Conservation (phyloP, 1,140 invertebrate species). For the Mycetomoellerius zeteki region DNA sequence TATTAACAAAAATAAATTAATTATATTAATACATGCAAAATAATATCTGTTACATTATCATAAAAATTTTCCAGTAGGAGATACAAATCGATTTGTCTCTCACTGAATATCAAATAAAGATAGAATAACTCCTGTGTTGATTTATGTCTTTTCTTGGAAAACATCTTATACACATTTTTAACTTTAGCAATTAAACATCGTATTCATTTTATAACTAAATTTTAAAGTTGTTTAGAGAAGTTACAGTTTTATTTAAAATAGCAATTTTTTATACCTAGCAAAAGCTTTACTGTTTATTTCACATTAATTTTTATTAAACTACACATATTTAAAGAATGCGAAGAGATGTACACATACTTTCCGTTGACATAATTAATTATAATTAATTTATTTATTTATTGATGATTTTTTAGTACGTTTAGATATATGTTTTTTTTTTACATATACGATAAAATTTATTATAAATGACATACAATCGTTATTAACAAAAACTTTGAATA, state of each 20-base stretch:
- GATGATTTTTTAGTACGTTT: too few species aligned
- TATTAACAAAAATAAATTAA: conserved; percentile 14
- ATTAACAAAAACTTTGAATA: too few species aligned
- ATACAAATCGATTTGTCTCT: too few species aligned
- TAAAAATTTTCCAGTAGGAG: background rate
- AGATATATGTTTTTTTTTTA: too few species aligned
- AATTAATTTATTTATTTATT: too few species aligned
- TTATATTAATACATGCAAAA: background rate
- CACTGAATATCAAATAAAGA: too few species aligned
- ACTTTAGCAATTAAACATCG: background rate
- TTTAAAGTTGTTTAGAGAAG: background rate
- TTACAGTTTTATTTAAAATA: background rate
- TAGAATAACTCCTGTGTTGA: too few species aligned
- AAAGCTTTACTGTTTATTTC: background rate
- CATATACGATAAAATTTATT: too few species aligned
- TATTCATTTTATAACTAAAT: background rate
- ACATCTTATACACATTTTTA: background rate
- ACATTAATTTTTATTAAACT: background rate
- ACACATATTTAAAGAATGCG: background rate
- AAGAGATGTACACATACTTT: background rate
- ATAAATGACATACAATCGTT: too few species aligned
- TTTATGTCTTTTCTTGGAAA: too few species aligned
- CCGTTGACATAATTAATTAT: too few species aligned
- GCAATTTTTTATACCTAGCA: background rate
- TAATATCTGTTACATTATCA: background rate